Evolutionary conservation across 2,113 vertebrate species (phyloP), one percentile per base, ranked within the genome.

Genomic region (Mobula birostris): DNA sequence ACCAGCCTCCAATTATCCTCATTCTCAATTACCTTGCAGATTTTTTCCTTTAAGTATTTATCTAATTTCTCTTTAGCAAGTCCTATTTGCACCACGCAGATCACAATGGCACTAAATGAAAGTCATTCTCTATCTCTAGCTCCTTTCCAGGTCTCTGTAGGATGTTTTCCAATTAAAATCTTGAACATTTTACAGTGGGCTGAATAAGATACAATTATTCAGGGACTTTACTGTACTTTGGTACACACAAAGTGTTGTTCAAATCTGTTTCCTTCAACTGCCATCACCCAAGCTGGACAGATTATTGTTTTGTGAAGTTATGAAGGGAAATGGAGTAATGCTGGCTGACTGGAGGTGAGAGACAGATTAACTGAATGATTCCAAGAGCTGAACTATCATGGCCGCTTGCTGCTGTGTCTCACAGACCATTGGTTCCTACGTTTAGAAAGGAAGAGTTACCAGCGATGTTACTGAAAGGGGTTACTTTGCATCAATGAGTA

Each of bases 361-460:
- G 61, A 63, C 40, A 56, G 82, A 36, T 61, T 12, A 27, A 29
- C 14, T 29, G 85, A 90, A 36, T 19, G 5, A 14, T 29, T 66
- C 61, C 1, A 66, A 61, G 85, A 17, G 29, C 27, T 90, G 14
- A 32, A 14, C 11, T 58, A 11, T n/a, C 94, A 61, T 0, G 0
- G 68, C 27, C 12, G 0, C 0, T 0, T 70, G 0, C 0, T 0
- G 7, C 24, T 19, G 0, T 15, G 24, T 56, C 77, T 94, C 32
- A 24, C 0, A 0, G 68, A 19, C n/a, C 0, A 19, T n/a, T 80
- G 29, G 2, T 87, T 5, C 5, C 27, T 17, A 5, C 17, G 7
- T 66, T 19, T n/a, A 14, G 66, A 63, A 63, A 36, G 56, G 63
- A 2, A 88, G 58, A 17, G 9, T 24, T 36, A 6, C 27, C 19